A percentile compares a stretch with the other conserved stretches of the same genome.
Evolutionary conservation across 92 coral and sea anemone species (phyloP).

Genomic region (Porites rus): DNA sequence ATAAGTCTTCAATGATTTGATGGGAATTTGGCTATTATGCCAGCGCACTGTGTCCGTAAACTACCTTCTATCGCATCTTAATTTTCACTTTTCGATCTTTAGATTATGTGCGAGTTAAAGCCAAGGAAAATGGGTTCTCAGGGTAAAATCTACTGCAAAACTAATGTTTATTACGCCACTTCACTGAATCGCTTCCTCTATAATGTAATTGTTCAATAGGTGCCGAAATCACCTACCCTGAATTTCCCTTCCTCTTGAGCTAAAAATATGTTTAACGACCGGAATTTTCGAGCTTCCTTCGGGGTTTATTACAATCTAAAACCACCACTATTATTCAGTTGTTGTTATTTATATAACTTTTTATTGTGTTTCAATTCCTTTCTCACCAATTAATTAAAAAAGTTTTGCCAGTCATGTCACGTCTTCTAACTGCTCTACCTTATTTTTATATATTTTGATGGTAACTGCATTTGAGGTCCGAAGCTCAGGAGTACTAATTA

Average conservation of each 20-base stretch:
- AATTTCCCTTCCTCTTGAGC: background rate
- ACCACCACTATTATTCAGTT: background rate
- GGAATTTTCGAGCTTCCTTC: background rate
- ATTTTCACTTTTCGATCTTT: no score
- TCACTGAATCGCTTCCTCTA: background rate
- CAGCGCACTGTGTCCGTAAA: no score
- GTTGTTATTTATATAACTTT: background rate
- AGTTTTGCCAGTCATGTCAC: background rate
- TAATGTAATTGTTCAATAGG: constrained; percentile 2
- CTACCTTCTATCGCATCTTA: no score
- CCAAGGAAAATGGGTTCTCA: no score
- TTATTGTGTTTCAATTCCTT: background rate
- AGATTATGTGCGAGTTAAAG: no score
- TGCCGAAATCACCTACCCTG: background rate
- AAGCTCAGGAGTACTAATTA: no score
- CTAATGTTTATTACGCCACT: background rate
- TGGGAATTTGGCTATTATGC: no score
- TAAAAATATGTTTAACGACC: constrained; percentile 38
- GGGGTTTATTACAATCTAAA: background rate
- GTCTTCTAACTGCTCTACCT: background rate
- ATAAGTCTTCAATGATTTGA: no score
- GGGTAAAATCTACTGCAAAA: no score
- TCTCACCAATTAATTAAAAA: no score
- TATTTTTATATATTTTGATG: background rate
- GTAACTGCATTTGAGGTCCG: background rate